Conservation (phyloP, 2,888 invertebrate genomes). For the Eupelmus urozonus region DNA sequence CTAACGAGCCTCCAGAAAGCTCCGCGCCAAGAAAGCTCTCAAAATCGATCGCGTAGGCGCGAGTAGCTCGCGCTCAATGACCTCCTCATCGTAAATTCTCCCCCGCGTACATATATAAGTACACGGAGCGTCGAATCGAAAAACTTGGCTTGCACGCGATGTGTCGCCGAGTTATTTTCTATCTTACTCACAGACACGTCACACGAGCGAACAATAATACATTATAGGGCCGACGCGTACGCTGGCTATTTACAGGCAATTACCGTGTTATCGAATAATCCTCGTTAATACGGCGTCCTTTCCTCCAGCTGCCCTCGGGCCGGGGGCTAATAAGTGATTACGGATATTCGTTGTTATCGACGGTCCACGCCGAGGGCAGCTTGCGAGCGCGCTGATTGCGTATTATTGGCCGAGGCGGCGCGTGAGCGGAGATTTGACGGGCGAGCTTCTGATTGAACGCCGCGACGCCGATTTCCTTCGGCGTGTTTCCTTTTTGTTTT, state of each 20-base stretch:
- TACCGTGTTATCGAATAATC: slow-evolving; percentile 63
- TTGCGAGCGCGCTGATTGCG: not conserved
- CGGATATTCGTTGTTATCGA: not conserved
- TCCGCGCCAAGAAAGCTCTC: slow-evolving; percentile 2
- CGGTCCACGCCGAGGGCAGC: not conserved
- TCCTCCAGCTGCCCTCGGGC: not conserved
- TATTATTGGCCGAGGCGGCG: slow-evolving; percentile 17
- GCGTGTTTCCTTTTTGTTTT: too few relatives aligned
- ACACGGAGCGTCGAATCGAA: slow-evolving; percentile 21
- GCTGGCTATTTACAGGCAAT: slow-evolving; percentile 63
- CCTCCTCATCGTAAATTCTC: slow-evolving; percentile 1
- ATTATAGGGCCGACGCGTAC: slow-evolving; percentile 50
- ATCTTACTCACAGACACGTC: not conserved
- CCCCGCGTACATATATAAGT: not conserved
- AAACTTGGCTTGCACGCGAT: slow-evolving; percentile 35
- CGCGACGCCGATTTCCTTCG: too few relatives aligned
- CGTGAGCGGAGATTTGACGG: too few relatives aligned
- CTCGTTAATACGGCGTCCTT: slow-evolving; percentile 38
- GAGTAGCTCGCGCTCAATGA: slow-evolving; percentile 7
- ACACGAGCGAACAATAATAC: slow-evolving; percentile 34
- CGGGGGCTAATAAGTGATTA: slow-evolving; percentile 16
- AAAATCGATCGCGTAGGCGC: slow-evolving; percentile 35
- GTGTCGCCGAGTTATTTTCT: not conserved
- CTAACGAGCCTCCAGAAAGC: slow-evolving; percentile 48
- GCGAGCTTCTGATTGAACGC: too few relatives aligned